phyloP scores from a whole-genome alignment of 2,888 invertebrate species.

The Peribatodes rhomboidaria region DNA sequence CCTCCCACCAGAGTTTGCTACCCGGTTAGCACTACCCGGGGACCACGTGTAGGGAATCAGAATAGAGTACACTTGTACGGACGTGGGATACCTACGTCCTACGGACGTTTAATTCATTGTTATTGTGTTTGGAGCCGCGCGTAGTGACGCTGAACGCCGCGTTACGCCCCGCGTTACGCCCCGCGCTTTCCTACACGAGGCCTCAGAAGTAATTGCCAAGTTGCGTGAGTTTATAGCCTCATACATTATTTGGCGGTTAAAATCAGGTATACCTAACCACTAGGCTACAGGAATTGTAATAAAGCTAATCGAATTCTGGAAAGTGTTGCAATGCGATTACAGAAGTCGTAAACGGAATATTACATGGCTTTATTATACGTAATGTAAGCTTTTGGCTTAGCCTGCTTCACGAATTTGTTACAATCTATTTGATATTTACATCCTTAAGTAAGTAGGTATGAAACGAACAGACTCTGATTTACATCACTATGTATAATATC shows the following conservation, averaged over 20 bases:
- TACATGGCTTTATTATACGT: constrained; percentile 14
- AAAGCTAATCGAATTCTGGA: constrained; percentile 36
- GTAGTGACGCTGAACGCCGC: too few relatives aligned
- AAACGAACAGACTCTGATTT: background rate
- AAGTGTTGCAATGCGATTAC: constrained; percentile 17
- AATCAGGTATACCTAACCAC: constrained; percentile 41
- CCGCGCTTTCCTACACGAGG: too few relatives aligned
- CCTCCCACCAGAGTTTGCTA: too few relatives aligned
- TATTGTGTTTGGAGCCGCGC: too few relatives aligned
- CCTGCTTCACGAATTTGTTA: background rate
- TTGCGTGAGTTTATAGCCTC: constrained; percentile 58
- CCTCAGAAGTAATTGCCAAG: constrained; percentile 52
- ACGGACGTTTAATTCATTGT: too few relatives aligned
- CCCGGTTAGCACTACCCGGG: too few relatives aligned
- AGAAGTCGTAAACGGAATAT: constrained; percentile 12
- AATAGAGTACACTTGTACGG: too few relatives aligned
- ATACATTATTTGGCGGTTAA: constrained; percentile 56
- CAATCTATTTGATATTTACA: background rate
- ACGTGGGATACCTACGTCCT: too few relatives aligned
- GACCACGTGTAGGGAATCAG: too few relatives aligned
- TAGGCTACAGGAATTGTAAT: constrained; percentile 45
- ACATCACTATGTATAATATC: too few relatives aligned
- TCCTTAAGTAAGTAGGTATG: background rate
- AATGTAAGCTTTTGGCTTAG: background rate
- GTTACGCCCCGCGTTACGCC: too few relatives aligned